phyloP scores from a whole-genome alignment of 2,113 vertebrate genomes.

The Aegithalos caudatus region DNA sequence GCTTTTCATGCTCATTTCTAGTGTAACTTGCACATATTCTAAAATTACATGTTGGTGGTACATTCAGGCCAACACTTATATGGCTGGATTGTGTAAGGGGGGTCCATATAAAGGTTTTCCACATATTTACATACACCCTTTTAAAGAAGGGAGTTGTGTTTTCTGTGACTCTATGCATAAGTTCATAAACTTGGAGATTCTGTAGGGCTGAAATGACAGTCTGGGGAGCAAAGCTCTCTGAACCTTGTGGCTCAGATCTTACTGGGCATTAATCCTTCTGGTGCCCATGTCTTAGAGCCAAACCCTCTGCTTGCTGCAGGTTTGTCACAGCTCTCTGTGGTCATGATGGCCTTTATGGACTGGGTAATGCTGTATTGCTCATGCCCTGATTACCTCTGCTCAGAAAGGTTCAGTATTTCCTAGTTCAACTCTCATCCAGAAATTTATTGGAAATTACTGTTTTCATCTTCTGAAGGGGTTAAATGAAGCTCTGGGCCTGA shows the following conservation, averaged over 20 bases:
- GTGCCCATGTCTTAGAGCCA: background rate
- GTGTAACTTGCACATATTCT: background rate
- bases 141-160: background rate
- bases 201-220: background rate
- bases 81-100: background rate
- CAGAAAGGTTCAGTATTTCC: background rate
- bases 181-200: background rate
- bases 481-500: background rate
- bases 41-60: background rate
- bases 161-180: background rate
- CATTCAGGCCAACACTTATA: background rate
- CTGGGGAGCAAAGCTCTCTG: background rate
- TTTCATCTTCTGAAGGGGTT: background rate
- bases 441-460: background rate
- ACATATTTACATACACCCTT: background rate
- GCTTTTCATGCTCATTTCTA: background rate
- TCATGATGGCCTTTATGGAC: no score
- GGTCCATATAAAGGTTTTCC: background rate
- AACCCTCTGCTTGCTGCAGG: background rate
- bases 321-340: background rate
- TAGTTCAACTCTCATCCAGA: background rate
- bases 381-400: background rate
- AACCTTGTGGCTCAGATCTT: background rate
- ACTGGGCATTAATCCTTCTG: background rate
- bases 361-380: background rate